Evolutionary conservation across 2,113 vertebrate species (phyloP).

Genomic region (Ophiodon elongatus): DNA sequence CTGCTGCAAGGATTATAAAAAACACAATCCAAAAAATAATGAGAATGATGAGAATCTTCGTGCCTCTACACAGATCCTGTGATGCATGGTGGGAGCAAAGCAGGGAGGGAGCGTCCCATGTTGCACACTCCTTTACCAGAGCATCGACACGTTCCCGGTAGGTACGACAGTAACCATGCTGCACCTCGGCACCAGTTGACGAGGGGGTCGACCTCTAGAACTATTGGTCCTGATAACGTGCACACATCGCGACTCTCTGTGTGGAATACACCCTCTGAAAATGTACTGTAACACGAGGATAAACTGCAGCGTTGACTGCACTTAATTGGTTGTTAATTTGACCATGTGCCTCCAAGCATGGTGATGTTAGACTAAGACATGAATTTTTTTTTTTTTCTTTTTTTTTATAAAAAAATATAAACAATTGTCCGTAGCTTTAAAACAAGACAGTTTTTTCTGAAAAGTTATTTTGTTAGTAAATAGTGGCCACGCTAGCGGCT

Average conservation of each 20-base stretch:
- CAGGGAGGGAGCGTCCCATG: background rate
- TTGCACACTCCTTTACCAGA: constrained; percentile 13
- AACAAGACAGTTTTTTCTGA: background rate
- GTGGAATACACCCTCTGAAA: background rate
- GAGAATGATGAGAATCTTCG: background rate
- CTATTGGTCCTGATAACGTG: background rate
- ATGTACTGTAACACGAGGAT: background rate
- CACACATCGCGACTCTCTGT: background rate
- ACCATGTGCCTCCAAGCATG: background rate
- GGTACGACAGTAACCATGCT: background rate
- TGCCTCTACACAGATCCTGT: constrained; percentile 41
- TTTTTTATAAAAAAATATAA: too few species aligned
- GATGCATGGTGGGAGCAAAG: constrained; percentile 24
- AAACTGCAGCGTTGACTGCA: background rate
- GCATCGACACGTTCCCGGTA: constrained; percentile 57
- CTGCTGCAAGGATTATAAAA: background rate
- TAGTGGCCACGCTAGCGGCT: too few species aligned
- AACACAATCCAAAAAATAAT: background rate
- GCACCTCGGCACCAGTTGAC: background rate
- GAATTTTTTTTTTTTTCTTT: too few species aligned
- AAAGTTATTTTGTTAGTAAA: background rate
- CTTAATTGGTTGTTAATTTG: background rate
- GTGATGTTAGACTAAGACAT: background rate
- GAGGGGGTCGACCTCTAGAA: background rate
- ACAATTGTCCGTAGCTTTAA: background rate